Evolutionary conservation across 53 echinoderm and acorn worm genomes (phyloP).

Genomic region (Zoroaster sp.): DNA sequence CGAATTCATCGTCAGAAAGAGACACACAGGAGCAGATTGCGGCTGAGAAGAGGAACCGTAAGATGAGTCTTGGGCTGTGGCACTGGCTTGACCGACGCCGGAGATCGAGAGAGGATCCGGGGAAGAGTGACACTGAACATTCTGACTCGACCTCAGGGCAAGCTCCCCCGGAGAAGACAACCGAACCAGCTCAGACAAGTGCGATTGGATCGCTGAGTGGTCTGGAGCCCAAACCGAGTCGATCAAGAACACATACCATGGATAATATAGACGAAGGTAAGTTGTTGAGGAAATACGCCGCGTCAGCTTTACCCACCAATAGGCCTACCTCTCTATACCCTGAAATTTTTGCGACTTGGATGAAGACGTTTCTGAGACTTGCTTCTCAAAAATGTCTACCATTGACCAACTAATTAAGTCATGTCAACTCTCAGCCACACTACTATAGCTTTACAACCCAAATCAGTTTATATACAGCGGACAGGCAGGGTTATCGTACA

Average conservation of each 20-base stretch:
- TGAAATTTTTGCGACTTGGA: too few species aligned
- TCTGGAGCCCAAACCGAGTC: neutral
- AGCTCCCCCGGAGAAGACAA: conserved; percentile 1
- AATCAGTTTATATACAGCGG: too few species aligned
- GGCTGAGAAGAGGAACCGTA: conserved; percentile 44
- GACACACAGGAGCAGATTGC: neutral
- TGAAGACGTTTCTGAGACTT: too few species aligned
- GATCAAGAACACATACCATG: conserved; percentile 47
- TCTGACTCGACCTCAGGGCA: neutral
- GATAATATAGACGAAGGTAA: conserved; percentile 48
- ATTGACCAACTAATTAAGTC: too few species aligned
- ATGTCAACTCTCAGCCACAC: too few species aligned
- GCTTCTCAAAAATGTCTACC: too few species aligned
- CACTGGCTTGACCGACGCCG: conserved; percentile 71
- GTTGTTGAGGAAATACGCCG: too few species aligned
- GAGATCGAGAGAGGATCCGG: conserved; percentile 67
- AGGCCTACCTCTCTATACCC: too few species aligned
- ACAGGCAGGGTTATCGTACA: too few species aligned
- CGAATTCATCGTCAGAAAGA: conserved; percentile 34
- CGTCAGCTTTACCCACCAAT: too few species aligned
- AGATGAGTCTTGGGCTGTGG: conserved; percentile 76
- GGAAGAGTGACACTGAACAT: conserved; percentile 8
- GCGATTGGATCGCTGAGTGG: neutral
- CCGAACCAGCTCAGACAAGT: neutral
- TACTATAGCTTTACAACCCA: too few species aligned